Evolutionary conservation across 2,888 invertebrate species (phyloP).

Genomic region (Xestia rhomboidea): DNA sequence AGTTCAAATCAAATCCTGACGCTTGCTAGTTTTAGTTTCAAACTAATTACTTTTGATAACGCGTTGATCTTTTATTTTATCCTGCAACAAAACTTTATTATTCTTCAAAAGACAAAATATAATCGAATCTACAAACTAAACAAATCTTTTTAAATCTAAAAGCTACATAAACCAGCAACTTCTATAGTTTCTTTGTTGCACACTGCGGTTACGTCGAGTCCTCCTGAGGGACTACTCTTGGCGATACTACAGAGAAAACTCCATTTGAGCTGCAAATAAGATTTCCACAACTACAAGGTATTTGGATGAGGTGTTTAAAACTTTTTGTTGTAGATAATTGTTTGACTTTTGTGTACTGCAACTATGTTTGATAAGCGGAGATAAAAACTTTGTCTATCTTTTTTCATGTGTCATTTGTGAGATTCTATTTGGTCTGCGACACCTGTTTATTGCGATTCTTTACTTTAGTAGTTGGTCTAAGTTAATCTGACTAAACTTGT

Average conservation of each 20-base stretch:
- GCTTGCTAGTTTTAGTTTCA: no score
- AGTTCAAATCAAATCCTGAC: no score
- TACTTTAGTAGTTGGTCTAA: neutral
- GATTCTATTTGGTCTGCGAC: neutral
- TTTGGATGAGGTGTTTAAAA: slow-evolving; percentile 27
- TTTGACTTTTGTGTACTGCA: slow-evolving; percentile 14
- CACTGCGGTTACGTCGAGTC: neutral
- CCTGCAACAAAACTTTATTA: neutral
- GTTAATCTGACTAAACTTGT: neutral
- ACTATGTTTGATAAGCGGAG: slow-evolving; percentile 18
- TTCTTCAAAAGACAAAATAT: neutral
- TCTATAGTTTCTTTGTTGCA: slow-evolving; percentile 37
- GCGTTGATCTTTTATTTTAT: neutral
- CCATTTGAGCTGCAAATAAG: slow-evolving; percentile 43
- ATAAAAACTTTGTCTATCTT: slow-evolving; percentile 26
- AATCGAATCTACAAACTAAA: neutral
- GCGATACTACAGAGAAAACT: slow-evolving; percentile 30
- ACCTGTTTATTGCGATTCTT: neutral
- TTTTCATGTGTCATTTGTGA: slow-evolving; percentile 5
- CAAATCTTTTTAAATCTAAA: neutral
- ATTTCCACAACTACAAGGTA: slow-evolving; percentile 34
- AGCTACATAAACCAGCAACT: neutral
- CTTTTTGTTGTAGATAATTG: slow-evolving; percentile 3
- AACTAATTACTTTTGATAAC: no score
- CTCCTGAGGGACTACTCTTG: slow-evolving; percentile 34